These are phyloP conservation scores for Pseudomyrmex concolor DNA, from an alignment of 1,140 invertebrate species.

Conservation along the genomic window DNA sequence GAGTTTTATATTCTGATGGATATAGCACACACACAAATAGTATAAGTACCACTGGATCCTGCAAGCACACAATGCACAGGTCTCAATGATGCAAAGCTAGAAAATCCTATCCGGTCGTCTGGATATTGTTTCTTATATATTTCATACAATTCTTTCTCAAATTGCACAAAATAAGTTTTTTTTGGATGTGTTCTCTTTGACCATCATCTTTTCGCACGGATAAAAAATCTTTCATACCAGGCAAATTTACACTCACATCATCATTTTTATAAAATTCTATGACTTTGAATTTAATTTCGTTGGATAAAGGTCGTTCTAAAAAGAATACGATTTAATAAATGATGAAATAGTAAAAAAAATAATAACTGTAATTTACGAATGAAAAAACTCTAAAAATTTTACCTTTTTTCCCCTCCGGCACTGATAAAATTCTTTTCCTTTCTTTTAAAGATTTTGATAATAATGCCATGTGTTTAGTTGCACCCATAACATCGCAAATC, in stretches of 20 bases:
- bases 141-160: slow-evolving; percentile 59
- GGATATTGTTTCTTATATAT: slow-evolving; percentile 37
- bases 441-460: too few relatives aligned
- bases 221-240: slow-evolving; percentile 63
- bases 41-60: slow-evolving; percentile 63
- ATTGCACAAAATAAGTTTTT: slow-evolving; percentile 64
- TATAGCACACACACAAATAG: slow-evolving; percentile 68
- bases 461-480: too few relatives aligned
- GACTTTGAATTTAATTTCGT: not conserved
- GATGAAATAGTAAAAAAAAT: too few relatives aligned
- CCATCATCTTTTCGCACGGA: slow-evolving; percentile 42
- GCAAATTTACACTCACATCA: slow-evolving; percentile 1
- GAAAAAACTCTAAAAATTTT: too few relatives aligned
- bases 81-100: slow-evolving; percentile 63
- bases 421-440: too few relatives aligned
- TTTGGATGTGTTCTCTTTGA: slow-evolving; percentile 45
- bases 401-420: too few relatives aligned
- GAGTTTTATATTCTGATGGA: slow-evolving; percentile 72
- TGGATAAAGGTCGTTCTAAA: too few relatives aligned
- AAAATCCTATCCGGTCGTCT: slow-evolving; percentile 64
- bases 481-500: too few relatives aligned
- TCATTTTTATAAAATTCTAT: slow-evolving; percentile 34
- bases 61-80: slow-evolving; percentile 64
- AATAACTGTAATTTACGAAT: too few relatives aligned
- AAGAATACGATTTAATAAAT: too few relatives aligned